Evolutionary conservation across 2,888 invertebrate species (phyloP).

Genomic region (Ichneumon xanthorius): DNA sequence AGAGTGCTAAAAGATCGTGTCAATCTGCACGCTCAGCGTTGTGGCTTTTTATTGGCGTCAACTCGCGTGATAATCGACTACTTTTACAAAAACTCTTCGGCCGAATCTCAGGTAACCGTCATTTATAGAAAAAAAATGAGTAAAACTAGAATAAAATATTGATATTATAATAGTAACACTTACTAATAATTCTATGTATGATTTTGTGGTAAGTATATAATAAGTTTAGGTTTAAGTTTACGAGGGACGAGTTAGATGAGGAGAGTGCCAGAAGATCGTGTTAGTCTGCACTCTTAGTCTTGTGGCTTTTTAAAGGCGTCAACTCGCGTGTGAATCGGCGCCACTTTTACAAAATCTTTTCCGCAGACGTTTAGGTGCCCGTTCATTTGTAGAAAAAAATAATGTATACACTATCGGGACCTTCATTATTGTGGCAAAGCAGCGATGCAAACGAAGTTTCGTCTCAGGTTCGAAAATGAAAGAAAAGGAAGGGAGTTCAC

Average conservation of each 20-base stretch:
- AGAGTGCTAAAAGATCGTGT: too few species aligned
- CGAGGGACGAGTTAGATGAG: too few species aligned
- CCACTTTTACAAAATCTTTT: slow-evolving; percentile 33
- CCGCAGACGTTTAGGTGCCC: neutral
- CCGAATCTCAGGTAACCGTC: slow-evolving; percentile 25
- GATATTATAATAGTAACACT: too few species aligned
- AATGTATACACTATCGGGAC: neutral
- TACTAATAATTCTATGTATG: too few species aligned
- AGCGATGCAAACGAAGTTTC: neutral
- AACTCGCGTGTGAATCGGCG: neutral
- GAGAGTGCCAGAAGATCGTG: too few species aligned
- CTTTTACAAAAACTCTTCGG: slow-evolving; percentile 32
- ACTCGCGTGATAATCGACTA: neutral
- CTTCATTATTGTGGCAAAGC: neutral
- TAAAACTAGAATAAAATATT: neutral
- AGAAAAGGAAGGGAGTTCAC: neutral
- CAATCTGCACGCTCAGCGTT: too few species aligned
- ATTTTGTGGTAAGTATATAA: too few species aligned
- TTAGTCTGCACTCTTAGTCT: too few species aligned
- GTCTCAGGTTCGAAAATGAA: neutral
- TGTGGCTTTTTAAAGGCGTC: too few species aligned
- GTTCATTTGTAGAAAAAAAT: slow-evolving; percentile 20
- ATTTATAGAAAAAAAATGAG: slow-evolving; percentile 1
- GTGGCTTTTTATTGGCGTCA: too few species aligned
- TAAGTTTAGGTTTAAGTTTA: too few species aligned